Base-by-base conservation (phyloP, 2,113 vertebrate genomes). In the Upupa epops region DNA sequence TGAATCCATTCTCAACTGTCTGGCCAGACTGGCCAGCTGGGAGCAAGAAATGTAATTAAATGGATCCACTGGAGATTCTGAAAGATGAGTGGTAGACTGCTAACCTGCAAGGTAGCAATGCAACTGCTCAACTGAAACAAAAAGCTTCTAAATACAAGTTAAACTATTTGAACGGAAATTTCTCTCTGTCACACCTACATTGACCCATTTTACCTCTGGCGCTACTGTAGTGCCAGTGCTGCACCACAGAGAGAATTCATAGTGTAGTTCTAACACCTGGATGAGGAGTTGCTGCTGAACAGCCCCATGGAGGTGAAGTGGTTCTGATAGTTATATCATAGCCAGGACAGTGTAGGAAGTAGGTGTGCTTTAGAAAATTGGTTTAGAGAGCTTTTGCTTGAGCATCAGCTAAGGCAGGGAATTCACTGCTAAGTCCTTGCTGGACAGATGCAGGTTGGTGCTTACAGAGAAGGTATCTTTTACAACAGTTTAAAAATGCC, bases 1-100 rank as follows among this genome's bases (percentile, higher is more conserved):
- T 2, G 2, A 83, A 49, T 32, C 76, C 36, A 68, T 78, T 82
- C 61, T 85, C 79, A 82, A 59, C 32, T 61, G n/a, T 36, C 58
- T 51, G 61, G 36, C 52, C 75, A 79, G 87, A 75, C 31, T 21
- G 37, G 76, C 29, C 90, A 68, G n/a, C 16, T 66, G 83, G 54
- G 87, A 95, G 61, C 42, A 75, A 59, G 75, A 74, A 79, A 18
- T 63, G 76, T 86, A 92, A 94, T 85, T 88, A 86, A 90, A 94
- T 2, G 3, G 68, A 61, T 79, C 68, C 86, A 36, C 34, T 79
- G 83, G 28, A 87, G 31, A 79, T 83, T 68, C 32, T 55, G 72
- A 68, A 65, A 92, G 58, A 90, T 83, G 40, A 75, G 84, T 68
- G 76, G 83, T 64, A 88, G 88, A 92, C 87, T 87, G 75, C 90